These are phyloP conservation scores for Microctenopoma stevenorrisi DNA, from an alignment of 2,797 vertebrate genomes.

Conservation along the genomic window DNA sequence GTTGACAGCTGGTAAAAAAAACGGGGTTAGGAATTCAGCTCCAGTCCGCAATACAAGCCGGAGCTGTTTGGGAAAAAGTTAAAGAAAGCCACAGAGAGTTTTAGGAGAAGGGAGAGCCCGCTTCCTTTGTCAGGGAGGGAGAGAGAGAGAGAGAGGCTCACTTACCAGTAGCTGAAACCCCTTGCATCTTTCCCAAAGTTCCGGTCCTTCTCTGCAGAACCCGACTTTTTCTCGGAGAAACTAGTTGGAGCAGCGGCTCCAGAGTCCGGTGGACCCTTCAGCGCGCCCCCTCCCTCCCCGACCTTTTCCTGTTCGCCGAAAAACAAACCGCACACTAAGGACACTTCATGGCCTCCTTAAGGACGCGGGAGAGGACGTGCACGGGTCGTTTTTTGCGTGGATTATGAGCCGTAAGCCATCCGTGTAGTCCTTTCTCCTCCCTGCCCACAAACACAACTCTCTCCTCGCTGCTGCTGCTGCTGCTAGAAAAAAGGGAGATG, in stretches of 20 bases:
- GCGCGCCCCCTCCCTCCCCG: constrained; percentile 10
- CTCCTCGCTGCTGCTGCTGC: constrained; percentile 54
- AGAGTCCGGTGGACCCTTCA: constrained; percentile 49
- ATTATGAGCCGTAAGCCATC: constrained; percentile 48
- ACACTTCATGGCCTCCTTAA: constrained; percentile 43
- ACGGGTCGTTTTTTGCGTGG: constrained; percentile 39
- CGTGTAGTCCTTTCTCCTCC: constrained; percentile 70
- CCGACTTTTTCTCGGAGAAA: constrained; percentile 44
- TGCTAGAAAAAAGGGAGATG: constrained; percentile 52
- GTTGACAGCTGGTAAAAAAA: constrained; percentile 74
- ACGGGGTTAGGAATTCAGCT: constrained; percentile 63
- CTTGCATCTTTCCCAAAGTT: constrained; percentile 80
- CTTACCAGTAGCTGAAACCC: constrained; percentile 79
- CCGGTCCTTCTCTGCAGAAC: constrained; percentile 48
- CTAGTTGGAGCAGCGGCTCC: constrained; percentile 51
- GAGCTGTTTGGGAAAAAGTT: constrained; percentile 49
- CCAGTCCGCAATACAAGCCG: constrained; percentile 58
- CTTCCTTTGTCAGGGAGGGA: not conserved
- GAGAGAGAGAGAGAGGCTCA: not conserved
- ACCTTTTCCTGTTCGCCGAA: constrained; percentile 35
- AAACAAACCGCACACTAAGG: constrained; percentile 22
- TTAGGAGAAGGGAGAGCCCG: not conserved
- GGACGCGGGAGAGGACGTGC: constrained; percentile 19
- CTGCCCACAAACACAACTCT: constrained; percentile 66
- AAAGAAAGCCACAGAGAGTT: not conserved